Conservation (phyloP, 2,797 vertebrate species). For the Enteromius radiatus region DNA sequence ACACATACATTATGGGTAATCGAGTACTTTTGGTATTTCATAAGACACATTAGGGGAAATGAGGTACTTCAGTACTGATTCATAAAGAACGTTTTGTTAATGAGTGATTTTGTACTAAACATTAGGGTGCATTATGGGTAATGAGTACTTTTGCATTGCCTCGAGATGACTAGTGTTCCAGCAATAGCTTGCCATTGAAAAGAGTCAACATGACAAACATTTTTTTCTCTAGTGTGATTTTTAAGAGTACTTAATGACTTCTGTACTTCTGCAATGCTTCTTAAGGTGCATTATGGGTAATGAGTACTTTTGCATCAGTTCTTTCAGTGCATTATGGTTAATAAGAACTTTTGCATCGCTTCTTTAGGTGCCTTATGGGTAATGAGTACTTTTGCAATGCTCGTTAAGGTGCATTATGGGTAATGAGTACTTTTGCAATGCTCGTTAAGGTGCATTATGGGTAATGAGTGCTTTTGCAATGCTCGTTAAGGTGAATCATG, state of each 20-base stretch:
- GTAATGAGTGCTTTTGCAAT: not conserved
- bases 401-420: not conserved
- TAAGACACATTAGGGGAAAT: not conserved
- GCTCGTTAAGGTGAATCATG: not conserved
- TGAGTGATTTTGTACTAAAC: not conserved
- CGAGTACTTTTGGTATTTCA: not conserved
- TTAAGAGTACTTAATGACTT: too few species aligned
- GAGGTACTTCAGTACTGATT: not conserved
- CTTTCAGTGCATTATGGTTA: not conserved
- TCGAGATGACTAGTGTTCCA: too few species aligned
- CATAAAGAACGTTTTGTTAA: not conserved
- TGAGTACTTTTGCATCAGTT: not conserved
- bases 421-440: fast-evolving
- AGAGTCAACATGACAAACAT: too few species aligned
- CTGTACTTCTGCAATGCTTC: too few species aligned
- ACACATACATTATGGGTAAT: not conserved
- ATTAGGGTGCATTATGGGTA: not conserved
- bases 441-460: not conserved
- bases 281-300: not conserved
- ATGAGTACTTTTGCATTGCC: not conserved
- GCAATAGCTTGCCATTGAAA: too few species aligned
- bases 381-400: not conserved
- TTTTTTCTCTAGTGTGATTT: too few species aligned
- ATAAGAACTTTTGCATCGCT: not conserved
- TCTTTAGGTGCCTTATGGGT: not conserved